Conservation (phyloP, 1,140 invertebrate genomes). For the Mercenaria mercenaria region DNA sequence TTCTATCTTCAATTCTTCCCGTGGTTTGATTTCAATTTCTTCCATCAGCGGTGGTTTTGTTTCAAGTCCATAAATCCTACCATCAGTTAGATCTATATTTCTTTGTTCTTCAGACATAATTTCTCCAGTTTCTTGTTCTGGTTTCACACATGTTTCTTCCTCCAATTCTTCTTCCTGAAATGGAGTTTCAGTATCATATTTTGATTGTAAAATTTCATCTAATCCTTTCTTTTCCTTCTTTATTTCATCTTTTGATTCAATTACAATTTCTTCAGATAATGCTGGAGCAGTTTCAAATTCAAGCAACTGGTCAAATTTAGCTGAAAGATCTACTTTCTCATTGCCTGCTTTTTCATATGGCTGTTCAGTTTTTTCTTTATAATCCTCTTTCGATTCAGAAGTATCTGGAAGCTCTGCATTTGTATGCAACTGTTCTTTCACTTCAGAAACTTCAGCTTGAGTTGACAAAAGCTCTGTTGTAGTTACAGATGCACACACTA, state of each 20-base stretch:
- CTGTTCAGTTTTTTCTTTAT: neutral
- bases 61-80: slow-evolving; percentile 17
- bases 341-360: neutral
- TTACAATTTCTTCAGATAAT: neutral
- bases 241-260: slow-evolving; percentile 24
- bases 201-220: neutral
- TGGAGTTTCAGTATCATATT: neutral
- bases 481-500: slow-evolving; percentile 9
- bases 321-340: neutral
- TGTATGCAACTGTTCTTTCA: neutral
- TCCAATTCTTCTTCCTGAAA: neutral
- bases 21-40: slow-evolving; percentile 13
- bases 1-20: slow-evolving; percentile 1
- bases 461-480: slow-evolving; percentile 25
- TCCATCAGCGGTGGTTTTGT: neutral
- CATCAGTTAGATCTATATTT: slow-evolving; percentile 42
- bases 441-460: neutral
- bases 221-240: neutral
- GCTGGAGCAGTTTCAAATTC: slow-evolving; percentile 26
- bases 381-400: neutral
- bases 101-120: slow-evolving; percentile 22
- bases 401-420: neutral
- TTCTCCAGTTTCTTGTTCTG: slow-evolving; percentile 33
- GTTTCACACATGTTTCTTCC: neutral
- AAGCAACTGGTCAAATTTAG: neutral